A percentile compares a stretch with the other conserved stretches of the same genome.
These are phyloP conservation scores for Acrobasis suavella DNA, from an alignment of 2,888 invertebrate genomes.

Conservation along the genomic window DNA sequence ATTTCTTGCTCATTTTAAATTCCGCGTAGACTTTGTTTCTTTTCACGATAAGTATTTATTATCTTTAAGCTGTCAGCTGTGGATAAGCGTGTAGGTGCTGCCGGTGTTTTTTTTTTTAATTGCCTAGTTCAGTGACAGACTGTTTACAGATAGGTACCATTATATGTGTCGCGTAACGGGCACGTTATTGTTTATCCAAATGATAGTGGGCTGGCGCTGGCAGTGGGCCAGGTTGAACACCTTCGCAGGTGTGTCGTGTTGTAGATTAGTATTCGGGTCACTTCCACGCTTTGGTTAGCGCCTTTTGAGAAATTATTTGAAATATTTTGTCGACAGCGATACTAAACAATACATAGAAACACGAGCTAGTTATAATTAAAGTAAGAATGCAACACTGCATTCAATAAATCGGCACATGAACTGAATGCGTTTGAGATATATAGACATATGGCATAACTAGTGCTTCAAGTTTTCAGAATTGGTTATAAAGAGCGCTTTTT, in stretches of 20 bases:
- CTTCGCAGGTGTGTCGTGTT: constrained; percentile 59
- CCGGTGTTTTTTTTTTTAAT: constrained; percentile 6
- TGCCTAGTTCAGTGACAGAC: constrained; percentile 22
- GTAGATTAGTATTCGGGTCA: constrained; percentile 44
- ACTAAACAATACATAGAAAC: not conserved
- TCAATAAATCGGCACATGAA: not conserved
- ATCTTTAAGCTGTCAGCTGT: not conserved
- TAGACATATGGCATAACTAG: no score
- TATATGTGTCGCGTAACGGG: constrained; percentile 59
- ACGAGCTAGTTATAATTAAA: not conserved
- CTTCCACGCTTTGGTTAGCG: constrained; percentile 37
- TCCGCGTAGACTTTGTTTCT: constrained; percentile 3
- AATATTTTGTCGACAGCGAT: not conserved
- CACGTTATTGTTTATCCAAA: constrained; percentile 65
- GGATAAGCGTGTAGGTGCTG: constrained; percentile 12
- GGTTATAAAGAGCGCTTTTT: no score
- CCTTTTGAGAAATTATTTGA: constrained; percentile 34
- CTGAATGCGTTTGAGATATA: no score
- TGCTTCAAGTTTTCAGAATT: no score
- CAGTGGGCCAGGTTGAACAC: constrained; percentile 54
- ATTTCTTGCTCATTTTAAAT: constrained; percentile 34
- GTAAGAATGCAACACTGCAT: not conserved
- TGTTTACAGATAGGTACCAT: constrained; percentile 50
- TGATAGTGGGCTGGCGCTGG: constrained; percentile 63
- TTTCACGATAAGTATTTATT: constrained; percentile 9